Percentiles rank a stretch among this genome's conserved stretches.
Conservation (phyloP, 2,888 invertebrate species). For the Cremastobaeus sp. region DNA sequence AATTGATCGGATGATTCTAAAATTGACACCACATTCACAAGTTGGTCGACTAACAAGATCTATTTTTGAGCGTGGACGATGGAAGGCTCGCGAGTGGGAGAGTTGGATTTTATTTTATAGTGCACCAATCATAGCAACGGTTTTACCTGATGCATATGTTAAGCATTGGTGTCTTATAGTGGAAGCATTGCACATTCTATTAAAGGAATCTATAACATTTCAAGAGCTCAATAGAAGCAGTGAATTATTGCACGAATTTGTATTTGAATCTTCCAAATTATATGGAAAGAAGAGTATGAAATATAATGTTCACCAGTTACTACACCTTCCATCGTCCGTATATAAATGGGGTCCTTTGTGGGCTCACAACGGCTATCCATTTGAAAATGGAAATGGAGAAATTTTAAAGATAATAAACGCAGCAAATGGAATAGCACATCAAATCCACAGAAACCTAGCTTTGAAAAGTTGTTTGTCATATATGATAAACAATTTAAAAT, state of each 20-base stretch:
- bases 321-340: constrained; percentile 7
- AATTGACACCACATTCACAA: constrained; percentile 14
- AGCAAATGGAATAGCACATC: constrained; percentile 13
- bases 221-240: too few species aligned
- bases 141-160: constrained; percentile 1
- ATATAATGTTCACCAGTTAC: constrained; percentile 20
- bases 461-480: not conserved
- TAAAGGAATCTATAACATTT: not conserved
- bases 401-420: constrained; percentile 10
- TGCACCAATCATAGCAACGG: not conserved
- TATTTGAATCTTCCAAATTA: not conserved
- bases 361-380: too few species aligned
- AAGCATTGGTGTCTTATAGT: constrained; percentile 3
- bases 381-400: constrained; percentile 11
- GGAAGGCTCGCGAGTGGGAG: constrained; percentile 22
- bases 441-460: not conserved
- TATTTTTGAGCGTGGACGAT: not conserved
- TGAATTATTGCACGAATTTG: constrained; percentile 6
- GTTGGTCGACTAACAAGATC: constrained; percentile 5
- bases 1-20: too few species aligned
- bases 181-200: constrained; percentile 2
- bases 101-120: constrained; percentile 12
- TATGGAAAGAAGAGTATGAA: too few species aligned
- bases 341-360: constrained; percentile 18
- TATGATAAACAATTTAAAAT: not conserved